Percentiles rank a stretch among this genome's conserved stretches.
phyloP scores from a whole-genome alignment of 2,888 invertebrate genomes.

The Eilema caniola region DNA sequence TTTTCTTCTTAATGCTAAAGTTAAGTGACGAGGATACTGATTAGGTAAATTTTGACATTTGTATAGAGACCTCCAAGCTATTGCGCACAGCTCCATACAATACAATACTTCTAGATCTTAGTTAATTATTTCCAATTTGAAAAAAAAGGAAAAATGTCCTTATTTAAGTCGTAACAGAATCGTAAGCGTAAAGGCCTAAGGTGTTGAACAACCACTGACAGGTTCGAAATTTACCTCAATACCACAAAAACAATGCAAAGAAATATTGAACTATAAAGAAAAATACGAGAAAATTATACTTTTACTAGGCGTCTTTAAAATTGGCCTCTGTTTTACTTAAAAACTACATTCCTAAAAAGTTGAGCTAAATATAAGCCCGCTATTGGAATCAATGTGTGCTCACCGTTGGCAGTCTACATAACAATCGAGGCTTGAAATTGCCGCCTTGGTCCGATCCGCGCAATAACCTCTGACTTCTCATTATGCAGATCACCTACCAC shows the following conservation, averaged over 20 bases:
- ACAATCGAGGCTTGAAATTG: slow-evolving; percentile 81
- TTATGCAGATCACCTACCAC: slow-evolving; percentile 82
- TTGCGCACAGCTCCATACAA: neutral
- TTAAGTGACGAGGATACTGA: neutral
- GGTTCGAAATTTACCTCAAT: neutral
- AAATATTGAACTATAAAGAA: neutral
- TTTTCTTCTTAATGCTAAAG: neutral
- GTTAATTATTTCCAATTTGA: too few species aligned
- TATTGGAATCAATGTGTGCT: slow-evolving; percentile 68
- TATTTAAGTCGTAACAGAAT: neutral
- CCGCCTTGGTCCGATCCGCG: slow-evolving; percentile 75
- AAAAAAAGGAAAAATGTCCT: too few species aligned
- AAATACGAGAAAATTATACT: neutral
- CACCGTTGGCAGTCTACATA: slow-evolving; percentile 65
- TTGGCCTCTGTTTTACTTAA: neutral
- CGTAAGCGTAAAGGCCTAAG: neutral
- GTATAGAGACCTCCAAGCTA: too few species aligned
- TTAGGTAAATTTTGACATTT: neutral
- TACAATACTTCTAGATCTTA: too few species aligned
- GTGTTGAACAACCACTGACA: neutral
- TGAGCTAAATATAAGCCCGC: slow-evolving; percentile 43
- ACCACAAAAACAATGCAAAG: neutral
- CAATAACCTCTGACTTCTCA: slow-evolving; percentile 81
- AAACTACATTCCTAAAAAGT: neutral
- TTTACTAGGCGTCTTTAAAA: neutral